Evolutionary conservation across 2,797 vertebrate genomes (phyloP), one percentile per base, ranked within the genome.

Genomic region (Mico argentatus): DNA sequence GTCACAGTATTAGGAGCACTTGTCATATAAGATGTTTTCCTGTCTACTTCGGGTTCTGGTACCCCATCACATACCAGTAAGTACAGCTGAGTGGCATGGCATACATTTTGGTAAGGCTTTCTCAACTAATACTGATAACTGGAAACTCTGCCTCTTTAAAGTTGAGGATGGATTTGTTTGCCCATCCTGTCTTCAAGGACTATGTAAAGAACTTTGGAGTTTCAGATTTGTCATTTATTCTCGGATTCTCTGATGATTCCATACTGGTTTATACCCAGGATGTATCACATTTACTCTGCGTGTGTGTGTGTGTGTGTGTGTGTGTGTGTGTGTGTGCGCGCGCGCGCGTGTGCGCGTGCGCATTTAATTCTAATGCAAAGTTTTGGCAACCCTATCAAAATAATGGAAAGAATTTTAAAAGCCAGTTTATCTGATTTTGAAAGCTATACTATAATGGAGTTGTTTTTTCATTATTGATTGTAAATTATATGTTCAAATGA

Each of bases 371-470:
- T 82, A 93, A 59, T 88, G 17, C 17, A 85, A 67, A 7, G 4
- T 61, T 95, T 95, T 97, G 64, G 33, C 46, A 76, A 87, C 12
- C 8, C 24, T 95, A 50, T 88, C 93, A 95, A 92, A 96, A 94
- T 61, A 83, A 77, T 88, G 93, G 52, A 30, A 61, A 96, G 55
- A 76, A 44, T n/a, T 79, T 94, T 46, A 67, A 94, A 94, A 94
- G 75, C 48, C 39, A 90, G 20, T 94, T 96, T 61, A 91, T 83
- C 72, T 94, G 85, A 93, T 94, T 97, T 90, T 94, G 93, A 92
- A 97, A 98, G 61, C 90, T 94, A 89, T 97, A 87, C 93, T 95
- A 44, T 52, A 95, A 77, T 90, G 7, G 19, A 91, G 22, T 97
- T 93, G 73, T 12, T 52, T 85, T 97, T 95, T 77, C 50, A 88